Evolutionary conservation across 2,797 vertebrate species (phyloP).

Genomic region (Xenops minutus): DNA sequence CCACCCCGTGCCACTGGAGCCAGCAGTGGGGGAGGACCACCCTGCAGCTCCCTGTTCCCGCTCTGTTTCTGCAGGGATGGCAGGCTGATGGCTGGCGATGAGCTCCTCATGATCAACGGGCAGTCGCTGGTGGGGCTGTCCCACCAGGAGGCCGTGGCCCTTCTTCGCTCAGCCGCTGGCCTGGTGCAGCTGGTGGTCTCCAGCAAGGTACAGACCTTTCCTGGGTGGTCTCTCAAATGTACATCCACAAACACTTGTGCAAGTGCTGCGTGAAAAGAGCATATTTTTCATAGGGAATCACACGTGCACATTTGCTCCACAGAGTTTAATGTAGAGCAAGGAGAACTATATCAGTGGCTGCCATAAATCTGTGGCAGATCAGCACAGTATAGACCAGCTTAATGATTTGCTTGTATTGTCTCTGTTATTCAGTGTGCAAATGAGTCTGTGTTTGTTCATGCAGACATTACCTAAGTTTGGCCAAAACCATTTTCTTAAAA

Average conservation of each 20-base stretch:
- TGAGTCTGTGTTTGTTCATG: background rate
- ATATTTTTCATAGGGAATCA: background rate
- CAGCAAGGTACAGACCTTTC: conserved; percentile 82
- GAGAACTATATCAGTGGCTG: background rate
- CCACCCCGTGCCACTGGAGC: fast-evolving
- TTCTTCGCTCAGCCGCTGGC: conserved; percentile 87
- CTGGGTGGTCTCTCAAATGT: background rate
- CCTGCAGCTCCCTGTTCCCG: background rate
- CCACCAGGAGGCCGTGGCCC: conserved; percentile 89
- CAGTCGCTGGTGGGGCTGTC: conserved; percentile 93
- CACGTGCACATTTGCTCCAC: fast-evolving
- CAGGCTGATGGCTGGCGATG: conserved; percentile 88
- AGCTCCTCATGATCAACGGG: conserved; percentile 94
- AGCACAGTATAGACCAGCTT: background rate
- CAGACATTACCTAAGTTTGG: background rate
- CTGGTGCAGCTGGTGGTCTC: conserved; percentile 92
- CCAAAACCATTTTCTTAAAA: conserved; percentile 15
- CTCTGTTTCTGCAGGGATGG: conserved; percentile 85
- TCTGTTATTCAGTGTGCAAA: background rate
- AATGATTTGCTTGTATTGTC: conserved; percentile 19
- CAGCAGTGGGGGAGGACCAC: fast-evolving
- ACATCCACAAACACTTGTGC: background rate
- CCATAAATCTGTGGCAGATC: background rate
- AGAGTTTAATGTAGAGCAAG: background rate
- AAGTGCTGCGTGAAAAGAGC: fast-evolving